These are phyloP conservation scores for Ornithoptera alexandrae DNA, from an alignment of 2,888 invertebrate genomes.

Conservation along the genomic window DNA sequence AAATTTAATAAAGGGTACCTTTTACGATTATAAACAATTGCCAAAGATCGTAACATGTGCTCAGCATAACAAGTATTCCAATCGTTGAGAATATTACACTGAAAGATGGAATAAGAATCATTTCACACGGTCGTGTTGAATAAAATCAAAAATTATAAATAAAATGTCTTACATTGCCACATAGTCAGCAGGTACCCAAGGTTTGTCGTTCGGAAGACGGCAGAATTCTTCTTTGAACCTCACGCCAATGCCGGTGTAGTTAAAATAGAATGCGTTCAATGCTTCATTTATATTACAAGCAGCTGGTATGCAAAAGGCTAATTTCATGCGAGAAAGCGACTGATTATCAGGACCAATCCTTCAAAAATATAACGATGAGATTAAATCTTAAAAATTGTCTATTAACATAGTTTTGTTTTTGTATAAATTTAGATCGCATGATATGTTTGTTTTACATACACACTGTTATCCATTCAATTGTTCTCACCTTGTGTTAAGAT, in stretches of 20 bases:
- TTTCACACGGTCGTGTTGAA: not conserved
- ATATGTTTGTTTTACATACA: too few relatives aligned
- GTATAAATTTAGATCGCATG: too few relatives aligned
- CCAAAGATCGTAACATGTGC: slow-evolving; percentile 22
- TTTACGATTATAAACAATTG: slow-evolving; percentile 14
- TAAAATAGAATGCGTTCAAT: slow-evolving; percentile 35
- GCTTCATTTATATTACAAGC: slow-evolving; percentile 42
- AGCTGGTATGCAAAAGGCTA: slow-evolving; percentile 47
- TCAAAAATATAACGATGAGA: too few relatives aligned
- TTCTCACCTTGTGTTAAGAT: slow-evolving; percentile 13
- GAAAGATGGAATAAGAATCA: not conserved
- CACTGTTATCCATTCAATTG: not conserved
- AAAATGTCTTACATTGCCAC: slow-evolving; percentile 43
- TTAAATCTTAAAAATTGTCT: too few relatives aligned
- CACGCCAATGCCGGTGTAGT: slow-evolving; percentile 38
- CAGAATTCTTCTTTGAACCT: slow-evolving; percentile 47
- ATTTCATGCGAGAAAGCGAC: not conserved
- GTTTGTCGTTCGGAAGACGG: too few relatives aligned
- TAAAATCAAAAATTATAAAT: slow-evolving; percentile 39
- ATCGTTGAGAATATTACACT: slow-evolving; percentile 23
- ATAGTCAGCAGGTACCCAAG: slow-evolving; percentile 46
- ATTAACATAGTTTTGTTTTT: too few relatives aligned
- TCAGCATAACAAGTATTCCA: slow-evolving; percentile 13
- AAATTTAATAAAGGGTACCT: slow-evolving; percentile 8
- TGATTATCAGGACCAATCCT: too few relatives aligned